Percentiles rank a stretch among this genome's conserved stretches.
phyloP scores from a whole-genome alignment of 2,797 vertebrate genomes.

The Prunella strophiata region DNA sequence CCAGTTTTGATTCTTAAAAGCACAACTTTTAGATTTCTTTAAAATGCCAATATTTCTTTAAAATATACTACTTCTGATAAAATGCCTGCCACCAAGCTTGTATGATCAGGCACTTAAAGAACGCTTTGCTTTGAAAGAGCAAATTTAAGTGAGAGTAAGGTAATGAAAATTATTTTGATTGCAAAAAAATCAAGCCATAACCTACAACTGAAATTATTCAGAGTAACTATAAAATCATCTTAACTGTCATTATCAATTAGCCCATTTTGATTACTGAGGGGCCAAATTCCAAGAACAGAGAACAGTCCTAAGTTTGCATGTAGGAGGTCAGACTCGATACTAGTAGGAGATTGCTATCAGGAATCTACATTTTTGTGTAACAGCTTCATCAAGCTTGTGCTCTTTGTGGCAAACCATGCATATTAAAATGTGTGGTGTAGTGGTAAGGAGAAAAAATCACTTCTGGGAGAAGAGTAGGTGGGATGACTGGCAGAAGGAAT shows the following conservation, averaged over 20 bases:
- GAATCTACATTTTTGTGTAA: neutral
- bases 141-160: neutral
- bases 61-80: neutral
- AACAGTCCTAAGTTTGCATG: neutral
- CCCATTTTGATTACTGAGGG: neutral
- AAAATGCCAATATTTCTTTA: neutral
- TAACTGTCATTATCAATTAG: neutral
- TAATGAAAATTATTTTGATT: neutral
- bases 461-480: neutral
- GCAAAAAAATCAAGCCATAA: neutral
- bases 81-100: neutral
- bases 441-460: neutral
- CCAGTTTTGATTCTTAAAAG: neutral
- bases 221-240: neutral
- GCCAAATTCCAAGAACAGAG: neutral
- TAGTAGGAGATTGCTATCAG: neutral
- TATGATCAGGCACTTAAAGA: neutral
- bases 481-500: neutral
- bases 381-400: neutral
- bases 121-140: neutral
- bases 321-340: neutral
- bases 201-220: neutral
- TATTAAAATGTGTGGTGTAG: neutral
- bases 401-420: neutral
- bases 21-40: neutral